Evolutionary conservation across 2,888 invertebrate species (phyloP), one percentile per base, ranked within the genome.

Genomic region (Drosophila anomalata): DNA sequence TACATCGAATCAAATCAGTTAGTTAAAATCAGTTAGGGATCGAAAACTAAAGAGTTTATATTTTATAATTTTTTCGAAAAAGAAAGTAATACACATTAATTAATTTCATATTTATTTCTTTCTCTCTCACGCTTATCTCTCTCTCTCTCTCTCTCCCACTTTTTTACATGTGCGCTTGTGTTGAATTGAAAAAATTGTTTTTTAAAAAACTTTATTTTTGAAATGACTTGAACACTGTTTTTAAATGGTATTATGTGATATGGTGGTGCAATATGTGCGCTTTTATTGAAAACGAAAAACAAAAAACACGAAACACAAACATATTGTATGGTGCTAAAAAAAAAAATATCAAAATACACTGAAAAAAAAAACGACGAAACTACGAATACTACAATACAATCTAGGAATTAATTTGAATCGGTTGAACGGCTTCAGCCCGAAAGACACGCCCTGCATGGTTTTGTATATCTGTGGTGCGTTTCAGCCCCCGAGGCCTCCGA

Each of bases 391-490:
- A 69, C 47, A 17, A 17, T 68, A 58, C 47, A 47, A 51, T 60
- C 58, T 77, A 85, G 85, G 70, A 68, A 78, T 74, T 71, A 78
- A 78, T 58, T 33, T 59, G 69, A 69, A 31, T 46, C 47, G 73
- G 63, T 11, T 51, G 62, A 69, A 55, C 88, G 86, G 89, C 84
- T 87, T 87, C 88, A 89, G 83, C 90, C 80, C 88, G 77, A 89
- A 88, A 87, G 90, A 90, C 81, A 81, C 89, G 82, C 91, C 89
- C 89, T 91, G 91, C 91, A 90, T 90, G 90, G 85, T 91, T 85
- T 89, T 91, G 84, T 90, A 86, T 89, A 89, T 91, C 78, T 91
- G 91, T 89, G 91, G 91, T 91, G 91, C 90, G 91, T 91, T 89
- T 73, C 78, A 70, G 78, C 77, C 82, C 69, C 76, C 76, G 2